Percentiles rank a stretch among this genome's conserved stretches.
These are phyloP conservation scores for Hydropsyche betteni DNA, from an alignment of 2,888 invertebrate genomes.

Conservation along the genomic window DNA sequence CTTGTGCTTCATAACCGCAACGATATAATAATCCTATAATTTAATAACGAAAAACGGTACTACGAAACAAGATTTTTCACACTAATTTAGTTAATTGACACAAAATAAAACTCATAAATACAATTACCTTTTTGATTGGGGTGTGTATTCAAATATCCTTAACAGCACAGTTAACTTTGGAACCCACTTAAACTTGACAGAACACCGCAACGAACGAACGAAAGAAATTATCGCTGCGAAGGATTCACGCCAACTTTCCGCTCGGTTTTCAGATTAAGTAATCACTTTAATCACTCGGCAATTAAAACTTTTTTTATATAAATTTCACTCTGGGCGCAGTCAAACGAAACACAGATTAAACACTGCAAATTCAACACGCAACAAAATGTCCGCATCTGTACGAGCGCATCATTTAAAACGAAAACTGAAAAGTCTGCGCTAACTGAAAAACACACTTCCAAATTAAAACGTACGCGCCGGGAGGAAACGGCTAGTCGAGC, in stretches of 20 bases:
- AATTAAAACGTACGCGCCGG: too few relatives aligned
- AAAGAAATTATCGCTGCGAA: conserved; percentile 23
- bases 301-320: conserved; percentile 15
- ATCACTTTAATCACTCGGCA: conserved; percentile 23
- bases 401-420: too few relatives aligned
- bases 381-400: too few relatives aligned
- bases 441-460: not conserved
- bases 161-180: conserved; percentile 18
- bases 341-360: not conserved
- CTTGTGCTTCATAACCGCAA: not conserved
- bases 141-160: conserved; percentile 19
- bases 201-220: conserved; percentile 1
- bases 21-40: too few relatives aligned
- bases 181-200: conserved; percentile 13
- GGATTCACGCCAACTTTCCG: conserved; percentile 12
- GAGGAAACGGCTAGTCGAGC: too few relatives aligned
- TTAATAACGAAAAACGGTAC: too few relatives aligned
- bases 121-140: conserved; percentile 7
- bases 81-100: too few relatives aligned
- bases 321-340: not conserved
- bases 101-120: not conserved
- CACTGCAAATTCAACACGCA: not conserved
- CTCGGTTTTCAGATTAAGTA: conserved; percentile 6
- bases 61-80: too few relatives aligned
- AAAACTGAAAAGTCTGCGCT: too few relatives aligned